A percentile compares a stretch with the other conserved stretches of the same genome.
These are phyloP conservation scores for Ameiurus melas DNA, from an alignment of 2,113 vertebrate species.

Conservation along the genomic window DNA sequence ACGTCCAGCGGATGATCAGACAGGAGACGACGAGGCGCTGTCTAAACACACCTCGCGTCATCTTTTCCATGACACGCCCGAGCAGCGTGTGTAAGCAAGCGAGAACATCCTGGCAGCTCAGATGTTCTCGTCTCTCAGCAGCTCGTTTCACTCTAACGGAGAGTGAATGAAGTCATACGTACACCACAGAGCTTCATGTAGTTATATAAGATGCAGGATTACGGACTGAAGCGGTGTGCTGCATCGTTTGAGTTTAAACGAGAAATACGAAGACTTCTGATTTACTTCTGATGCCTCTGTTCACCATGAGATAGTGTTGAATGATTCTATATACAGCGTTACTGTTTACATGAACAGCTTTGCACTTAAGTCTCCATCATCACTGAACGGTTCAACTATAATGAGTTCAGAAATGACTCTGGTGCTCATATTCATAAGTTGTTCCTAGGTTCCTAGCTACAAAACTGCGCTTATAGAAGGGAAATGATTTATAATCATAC, in stretches of 20 bases:
- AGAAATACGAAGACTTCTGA: not conserved
- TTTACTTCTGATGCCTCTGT: not conserved
- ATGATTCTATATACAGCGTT: not conserved
- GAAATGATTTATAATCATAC: too few relatives aligned
- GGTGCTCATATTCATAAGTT: too few relatives aligned
- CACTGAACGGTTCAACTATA: not conserved
- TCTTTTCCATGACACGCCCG: constrained; percentile 4
- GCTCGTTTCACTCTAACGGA: not conserved
- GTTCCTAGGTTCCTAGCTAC: too few relatives aligned
- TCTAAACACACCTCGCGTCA: constrained; percentile 5
- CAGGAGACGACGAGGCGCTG: constrained; percentile 13
- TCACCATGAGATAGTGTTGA: not conserved
- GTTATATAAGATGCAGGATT: not conserved
- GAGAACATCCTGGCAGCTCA: not conserved
- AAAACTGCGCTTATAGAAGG: too few relatives aligned
- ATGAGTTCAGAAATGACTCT: too few relatives aligned
- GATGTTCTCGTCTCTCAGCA: not conserved
- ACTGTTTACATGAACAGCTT: not conserved
- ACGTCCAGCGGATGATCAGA: not conserved
- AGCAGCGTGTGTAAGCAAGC: constrained; percentile 20
- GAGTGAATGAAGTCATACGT: not conserved
- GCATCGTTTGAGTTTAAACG: not conserved
- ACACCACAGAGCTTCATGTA: not conserved
- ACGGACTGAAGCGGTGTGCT: not conserved
- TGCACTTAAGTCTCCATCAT: not conserved